A percentile compares a stretch with the other conserved stretches of the same genome.
These are phyloP conservation scores for Globicephala melas DNA, from an alignment of 2,113 vertebrate species.

Conservation along the genomic window DNA sequence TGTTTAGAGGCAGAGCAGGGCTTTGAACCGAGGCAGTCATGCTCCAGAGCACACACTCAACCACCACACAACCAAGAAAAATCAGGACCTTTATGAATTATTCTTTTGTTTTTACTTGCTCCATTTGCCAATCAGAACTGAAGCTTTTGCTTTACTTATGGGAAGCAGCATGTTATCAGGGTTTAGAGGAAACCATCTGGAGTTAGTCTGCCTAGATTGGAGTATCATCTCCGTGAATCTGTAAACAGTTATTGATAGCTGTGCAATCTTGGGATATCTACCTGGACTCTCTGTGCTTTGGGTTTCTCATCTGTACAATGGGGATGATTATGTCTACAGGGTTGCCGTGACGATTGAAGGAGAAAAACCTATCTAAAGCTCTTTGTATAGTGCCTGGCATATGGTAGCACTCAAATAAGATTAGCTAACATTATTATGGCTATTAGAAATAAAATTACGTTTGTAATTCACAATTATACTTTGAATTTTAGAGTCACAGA, in stretches of 20 bases:
- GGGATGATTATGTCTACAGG: background rate
- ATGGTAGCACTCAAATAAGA: background rate
- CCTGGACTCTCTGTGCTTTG: background rate
- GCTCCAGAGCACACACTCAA: background rate
- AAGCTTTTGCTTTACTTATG: background rate
- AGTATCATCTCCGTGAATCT: no score
- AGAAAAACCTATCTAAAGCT: slow-evolving; percentile 16
- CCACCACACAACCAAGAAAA: background rate
- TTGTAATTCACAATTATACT: slow-evolving; percentile 29
- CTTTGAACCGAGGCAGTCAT: background rate
- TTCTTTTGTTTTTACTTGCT: background rate
- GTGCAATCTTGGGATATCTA: background rate
- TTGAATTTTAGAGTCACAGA: slow-evolving; percentile 27
- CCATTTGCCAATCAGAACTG: background rate
- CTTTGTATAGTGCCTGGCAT: background rate
- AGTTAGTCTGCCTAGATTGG: background rate
- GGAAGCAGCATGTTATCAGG: background rate
- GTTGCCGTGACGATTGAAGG: background rate
- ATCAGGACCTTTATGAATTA: background rate
- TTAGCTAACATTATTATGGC: slow-evolving; percentile 14
- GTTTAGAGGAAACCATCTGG: background rate
- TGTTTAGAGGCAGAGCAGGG: background rate
- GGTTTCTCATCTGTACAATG: background rate
- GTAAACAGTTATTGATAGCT: background rate
- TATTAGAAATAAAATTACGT: slow-evolving; percentile 51